phyloP scores from a whole-genome alignment of 2,797 vertebrate species.

The Furcifer pardalis region DNA sequence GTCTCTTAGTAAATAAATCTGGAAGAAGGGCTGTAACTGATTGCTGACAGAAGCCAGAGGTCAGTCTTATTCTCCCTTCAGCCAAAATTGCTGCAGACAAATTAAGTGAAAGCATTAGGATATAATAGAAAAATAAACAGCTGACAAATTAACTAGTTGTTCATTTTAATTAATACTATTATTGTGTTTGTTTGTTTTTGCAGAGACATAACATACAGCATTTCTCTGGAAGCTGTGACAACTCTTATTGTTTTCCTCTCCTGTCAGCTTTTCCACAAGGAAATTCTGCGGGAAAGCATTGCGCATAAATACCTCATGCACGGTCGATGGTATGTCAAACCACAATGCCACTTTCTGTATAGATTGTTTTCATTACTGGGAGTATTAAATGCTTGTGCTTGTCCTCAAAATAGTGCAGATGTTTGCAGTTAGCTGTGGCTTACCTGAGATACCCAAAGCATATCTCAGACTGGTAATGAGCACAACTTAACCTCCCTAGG shows the following conservation, averaged over 20 bases:
- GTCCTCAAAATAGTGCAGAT: not conserved
- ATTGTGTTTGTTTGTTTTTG: conserved; percentile 25
- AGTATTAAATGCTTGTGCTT: not conserved
- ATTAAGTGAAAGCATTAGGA: conserved; percentile 32
- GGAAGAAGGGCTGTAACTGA: not conserved
- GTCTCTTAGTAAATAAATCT: not conserved
- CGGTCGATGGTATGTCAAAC: conserved; percentile 87
- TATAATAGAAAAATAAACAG: conserved; percentile 19
- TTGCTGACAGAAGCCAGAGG: no score
- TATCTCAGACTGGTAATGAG: not conserved
- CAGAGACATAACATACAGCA: conserved; percentile 96
- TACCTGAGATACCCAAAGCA: not conserved
- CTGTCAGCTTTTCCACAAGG: conserved; percentile 96
- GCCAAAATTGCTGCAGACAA: not conserved
- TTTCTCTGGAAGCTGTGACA: conserved; percentile 94
- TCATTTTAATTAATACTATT: conserved; percentile 26
- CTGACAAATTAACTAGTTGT: conserved; percentile 42
- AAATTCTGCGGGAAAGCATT: conserved; percentile 88
- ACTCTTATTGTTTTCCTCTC: conserved; percentile 92
- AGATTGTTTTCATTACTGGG: conserved; percentile 6
- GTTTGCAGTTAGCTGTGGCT: not conserved
- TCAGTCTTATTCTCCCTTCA: not conserved
- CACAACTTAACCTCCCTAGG: not conserved
- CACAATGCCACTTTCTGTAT: not conserved
- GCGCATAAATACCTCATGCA: conserved; percentile 91